Evolutionary conservation across 2,888 invertebrate genomes (phyloP), one percentile per base, ranked within the genome.

Genomic region (Lapara coniferarum): DNA sequence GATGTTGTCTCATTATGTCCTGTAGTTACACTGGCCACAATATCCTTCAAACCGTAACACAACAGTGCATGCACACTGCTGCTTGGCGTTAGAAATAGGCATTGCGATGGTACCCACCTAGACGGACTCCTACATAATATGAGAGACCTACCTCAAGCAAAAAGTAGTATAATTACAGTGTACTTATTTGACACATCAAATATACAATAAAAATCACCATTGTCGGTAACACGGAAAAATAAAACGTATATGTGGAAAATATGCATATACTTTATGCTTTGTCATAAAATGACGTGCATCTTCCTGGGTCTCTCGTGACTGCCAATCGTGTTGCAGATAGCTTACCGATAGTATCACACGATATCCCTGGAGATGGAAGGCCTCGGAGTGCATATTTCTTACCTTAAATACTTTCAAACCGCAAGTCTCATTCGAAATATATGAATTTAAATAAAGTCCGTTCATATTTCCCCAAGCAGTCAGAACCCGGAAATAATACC

Each of bases 151-250:
- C n/a, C n/a, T n/a, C n/a, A n/a, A n/a, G n/a, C n/a, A n/a, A n/a
- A n/a, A n/a, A n/a, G n/a, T n/a, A n/a, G n/a, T n/a, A n/a, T 37
- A 2, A 6, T 37, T 6, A 37, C 6, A 37, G 37, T 2, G 37
- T 37, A 37, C 37, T 37, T 6, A 37, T 37, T n/a, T n/a, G n/a
- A n/a, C n/a, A n/a, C 37, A 16, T 59, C 44, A 12, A 46, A 63
- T 16, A 49, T 49, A 6, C 13, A 0, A 19, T 49, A 63, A 46
- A 1, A 7, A 6, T 1, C 1, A 5, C 46, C 19, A 25, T 1
- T 63, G 49, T 13, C 19, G 49, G 63, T 49, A 63, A 63, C 63
- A 63, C 63, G 63, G 59, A 63, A 63, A 63, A 63, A 63, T 63
- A 63, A 63, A 63, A 7, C 63, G 46, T 8, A 57, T 49, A 63